Evolutionary conservation across 2,797 vertebrate species (phyloP).

Genomic region (Alectoris magna): DNA sequence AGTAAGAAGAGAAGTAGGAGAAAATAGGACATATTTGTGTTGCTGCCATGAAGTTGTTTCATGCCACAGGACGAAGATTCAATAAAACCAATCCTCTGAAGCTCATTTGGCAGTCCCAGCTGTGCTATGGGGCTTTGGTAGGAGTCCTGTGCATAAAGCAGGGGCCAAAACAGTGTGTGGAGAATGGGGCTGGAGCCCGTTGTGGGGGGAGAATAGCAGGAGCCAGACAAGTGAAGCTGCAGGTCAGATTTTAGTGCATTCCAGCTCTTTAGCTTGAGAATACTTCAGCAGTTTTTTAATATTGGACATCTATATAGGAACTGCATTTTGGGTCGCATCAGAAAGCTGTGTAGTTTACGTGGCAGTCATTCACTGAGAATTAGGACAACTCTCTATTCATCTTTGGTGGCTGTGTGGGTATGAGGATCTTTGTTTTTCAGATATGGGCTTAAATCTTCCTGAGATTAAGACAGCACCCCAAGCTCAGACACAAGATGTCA

Average conservation of each 20-base stretch:
- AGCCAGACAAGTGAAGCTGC: not conserved
- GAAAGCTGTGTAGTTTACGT: not conserved
- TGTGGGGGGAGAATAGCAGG: not conserved
- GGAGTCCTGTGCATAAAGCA: not conserved
- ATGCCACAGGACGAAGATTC: not conserved
- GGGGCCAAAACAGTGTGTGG: not conserved
- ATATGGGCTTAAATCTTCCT: not conserved
- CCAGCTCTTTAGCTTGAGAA: not conserved
- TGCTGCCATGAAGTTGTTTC: not conserved
- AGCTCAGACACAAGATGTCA: not conserved
- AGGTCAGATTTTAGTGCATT: not conserved
- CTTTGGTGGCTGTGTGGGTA: not conserved
- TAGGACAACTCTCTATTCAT: fast-evolving
- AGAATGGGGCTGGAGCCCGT: not conserved
- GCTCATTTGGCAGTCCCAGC: not conserved
- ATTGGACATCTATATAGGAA: not conserved
- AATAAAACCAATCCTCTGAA: not conserved
- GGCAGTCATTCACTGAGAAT: not conserved
- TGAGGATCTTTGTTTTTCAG: not conserved
- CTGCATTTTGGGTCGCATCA: not conserved
- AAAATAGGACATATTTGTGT: slow-evolving; percentile 31
- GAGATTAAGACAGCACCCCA: not conserved
- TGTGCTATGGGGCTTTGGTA: not conserved
- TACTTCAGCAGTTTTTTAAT: not conserved
- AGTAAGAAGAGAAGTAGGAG: not conserved